Evolutionary conservation across 2,888 invertebrate species (phyloP), one percentile per base, ranked within the genome.

Genomic region (Rapana venosa): DNA sequence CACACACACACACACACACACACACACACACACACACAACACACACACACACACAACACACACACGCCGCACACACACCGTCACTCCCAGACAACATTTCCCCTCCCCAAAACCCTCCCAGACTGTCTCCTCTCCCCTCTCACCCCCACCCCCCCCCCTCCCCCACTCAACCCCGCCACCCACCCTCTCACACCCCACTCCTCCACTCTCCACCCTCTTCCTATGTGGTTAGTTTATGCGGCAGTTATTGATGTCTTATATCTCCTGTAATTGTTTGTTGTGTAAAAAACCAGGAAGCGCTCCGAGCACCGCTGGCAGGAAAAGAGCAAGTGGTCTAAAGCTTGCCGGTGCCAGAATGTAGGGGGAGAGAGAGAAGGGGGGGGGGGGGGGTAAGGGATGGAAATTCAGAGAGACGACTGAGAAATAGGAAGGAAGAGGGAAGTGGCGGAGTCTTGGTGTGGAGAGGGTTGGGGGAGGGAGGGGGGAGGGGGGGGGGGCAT

Each of bases 231-330:
- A 79, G 15, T 32, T 35, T 35, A 35, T 35, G 79, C 32, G 35
- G 79, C 79, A 79, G 79, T 79, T 79, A 79, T 79, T 79, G 79
- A 79, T 35, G 79, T 83, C 83, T 22, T 83, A 22, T 83, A 6
- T 26, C 83, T 30, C 6, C 83, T 13, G 30, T 36, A 47, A 83
- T 83, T 83, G 83, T 83, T 47, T 47, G 83, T 83, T 90, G 90
- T 89, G 84, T 91, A 74, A 74, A 74, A 74, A 74, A 74, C 11
- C 1, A 74, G 74, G 74, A 74, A 74, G 74, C 74, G n/a, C n/a
- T n/a, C 74, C 0, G 11, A n/a, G 0, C 6, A 22, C 26, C 32
- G 32, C 35, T 8, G 35, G 20, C 20, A 61, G 61, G 61, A 47
- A 47, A 47, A 47, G 47, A 47, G 47, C 47, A 47, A 47, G 47